Conservation (phyloP, 2,888 invertebrate genomes). For the Teleogryllus oceanicus region DNA sequence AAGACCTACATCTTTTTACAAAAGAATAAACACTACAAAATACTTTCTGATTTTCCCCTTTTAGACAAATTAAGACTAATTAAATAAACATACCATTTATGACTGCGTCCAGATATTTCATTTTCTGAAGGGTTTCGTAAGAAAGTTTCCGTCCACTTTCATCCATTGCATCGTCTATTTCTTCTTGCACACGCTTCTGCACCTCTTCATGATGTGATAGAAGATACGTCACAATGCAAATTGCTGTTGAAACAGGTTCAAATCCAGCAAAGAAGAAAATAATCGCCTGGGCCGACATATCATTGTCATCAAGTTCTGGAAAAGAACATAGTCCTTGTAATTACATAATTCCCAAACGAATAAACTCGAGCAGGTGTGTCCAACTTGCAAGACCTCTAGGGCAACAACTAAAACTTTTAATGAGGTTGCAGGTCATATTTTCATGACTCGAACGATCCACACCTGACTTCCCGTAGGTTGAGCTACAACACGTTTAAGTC, state of each 20-base stretch:
- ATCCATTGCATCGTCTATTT: not conserved
- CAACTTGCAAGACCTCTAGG: too few species aligned
- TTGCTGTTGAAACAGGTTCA: not conserved
- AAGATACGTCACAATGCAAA: not conserved
- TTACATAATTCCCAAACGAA: too few species aligned
- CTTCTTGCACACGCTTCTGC: conserved; percentile 12
- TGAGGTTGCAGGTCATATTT: too few species aligned
- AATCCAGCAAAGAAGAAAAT: conserved; percentile 20
- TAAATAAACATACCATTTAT: not conserved
- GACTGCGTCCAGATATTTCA: not conserved
- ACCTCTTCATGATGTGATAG: not conserved
- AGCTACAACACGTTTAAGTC: too few species aligned
- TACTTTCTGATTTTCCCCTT: too few species aligned
- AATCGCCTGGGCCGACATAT: not conserved
- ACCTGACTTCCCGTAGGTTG: too few species aligned
- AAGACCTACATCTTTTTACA: too few species aligned
- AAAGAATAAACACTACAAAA: too few species aligned
- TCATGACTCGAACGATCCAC: too few species aligned
- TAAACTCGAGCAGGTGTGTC: too few species aligned
- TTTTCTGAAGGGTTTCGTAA: not conserved
- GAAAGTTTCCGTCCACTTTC: not conserved
- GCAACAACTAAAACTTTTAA: too few species aligned
- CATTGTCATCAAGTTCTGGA: not conserved
- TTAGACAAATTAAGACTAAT: not conserved
- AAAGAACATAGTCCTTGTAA: not conserved